A percentile compares a stretch with the other conserved stretches of the same genome.
Conservation (phyloP, 2,888 invertebrate genomes). For the Pandemis heparana region DNA sequence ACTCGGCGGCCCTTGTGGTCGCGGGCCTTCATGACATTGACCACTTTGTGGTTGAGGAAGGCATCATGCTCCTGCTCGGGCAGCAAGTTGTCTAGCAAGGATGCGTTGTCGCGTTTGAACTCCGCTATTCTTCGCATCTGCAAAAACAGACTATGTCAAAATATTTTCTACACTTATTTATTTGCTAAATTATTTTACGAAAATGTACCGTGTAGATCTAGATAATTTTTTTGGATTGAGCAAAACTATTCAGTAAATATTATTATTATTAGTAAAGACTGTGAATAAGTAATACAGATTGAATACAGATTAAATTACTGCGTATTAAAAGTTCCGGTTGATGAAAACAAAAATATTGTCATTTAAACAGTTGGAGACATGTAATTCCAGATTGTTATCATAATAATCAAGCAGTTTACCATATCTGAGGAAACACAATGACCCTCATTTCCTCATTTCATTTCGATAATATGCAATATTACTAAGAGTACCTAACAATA, state of each 20-base stretch:
- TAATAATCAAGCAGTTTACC: conserved; percentile 63
- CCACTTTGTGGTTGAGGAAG: conserved; percentile 90
- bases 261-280: background rate
- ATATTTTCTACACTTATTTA: background rate
- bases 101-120: conserved; percentile 90
- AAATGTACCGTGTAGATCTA: background rate
- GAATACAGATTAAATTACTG: conserved; percentile 21
- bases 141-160: conserved; percentile 38
- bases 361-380: conserved; percentile 42
- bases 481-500: conserved; percentile 51
- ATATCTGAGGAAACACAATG: conserved; percentile 68
- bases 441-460: conserved; percentile 64
- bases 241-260: background rate
- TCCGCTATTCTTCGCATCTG: conserved; percentile 92
- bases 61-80: conserved; percentile 89
- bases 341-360: conserved; percentile 45
- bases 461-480: conserved; percentile 60
- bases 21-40: conserved; percentile 91
- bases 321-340: conserved; percentile 24
- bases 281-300: conserved; percentile 7
- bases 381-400: conserved; percentile 61
- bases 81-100: conserved; percentile 87
- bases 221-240: background rate
- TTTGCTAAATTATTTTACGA: background rate
- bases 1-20: conserved; percentile 92